A percentile compares a stretch with the other conserved stretches of the same genome.
Conservation (phyloP, 2,113 vertebrate genomes). For the Triplophysa rosa region DNA sequence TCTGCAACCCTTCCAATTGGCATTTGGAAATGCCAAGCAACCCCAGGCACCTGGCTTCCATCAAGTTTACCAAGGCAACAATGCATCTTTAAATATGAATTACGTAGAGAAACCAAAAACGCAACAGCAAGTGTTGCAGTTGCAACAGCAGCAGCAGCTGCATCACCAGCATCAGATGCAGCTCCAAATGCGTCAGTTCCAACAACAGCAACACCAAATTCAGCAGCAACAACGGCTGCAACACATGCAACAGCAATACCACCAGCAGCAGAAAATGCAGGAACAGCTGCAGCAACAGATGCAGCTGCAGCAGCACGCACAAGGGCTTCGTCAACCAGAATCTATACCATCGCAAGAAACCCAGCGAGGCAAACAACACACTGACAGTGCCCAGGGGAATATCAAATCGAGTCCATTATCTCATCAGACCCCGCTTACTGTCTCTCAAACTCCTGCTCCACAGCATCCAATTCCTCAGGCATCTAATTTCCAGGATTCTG, state of each 20-base stretch:
- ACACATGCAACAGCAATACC: conserved; percentile 64
- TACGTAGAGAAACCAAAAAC: conserved; percentile 70
- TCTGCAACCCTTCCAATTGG: conserved; percentile 89
- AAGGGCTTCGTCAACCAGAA: conserved; percentile 22
- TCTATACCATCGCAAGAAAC: conserved; percentile 13
- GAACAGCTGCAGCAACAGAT: conserved; percentile 61
- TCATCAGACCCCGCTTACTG: conserved; percentile 22
- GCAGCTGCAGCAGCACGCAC: conserved; percentile 47
- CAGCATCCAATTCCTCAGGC: conserved; percentile 64
- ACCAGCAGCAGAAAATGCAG: conserved; percentile 75
- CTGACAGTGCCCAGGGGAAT: conserved; percentile 26
- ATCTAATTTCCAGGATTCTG: conserved; percentile 69
- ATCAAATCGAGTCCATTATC: background rate
- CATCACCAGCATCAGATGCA: conserved; percentile 67
- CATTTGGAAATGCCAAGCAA: conserved; percentile 87
- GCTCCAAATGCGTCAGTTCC: conserved; percentile 58
- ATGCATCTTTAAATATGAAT: conserved; percentile 58
- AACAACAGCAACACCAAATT: conserved; percentile 67
- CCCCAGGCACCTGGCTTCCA: conserved; percentile 78
- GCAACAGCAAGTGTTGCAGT: conserved; percentile 67
- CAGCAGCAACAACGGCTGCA: conserved; percentile 67
- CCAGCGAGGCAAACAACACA: conserved; percentile 28
- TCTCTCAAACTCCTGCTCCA: conserved; percentile 54
- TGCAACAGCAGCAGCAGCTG: conserved; percentile 75
- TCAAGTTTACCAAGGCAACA: conserved; percentile 81